phyloP scores from a whole-genome alignment of 92 coral and sea anemone genomes.

The Siderastrea radians region DNA sequence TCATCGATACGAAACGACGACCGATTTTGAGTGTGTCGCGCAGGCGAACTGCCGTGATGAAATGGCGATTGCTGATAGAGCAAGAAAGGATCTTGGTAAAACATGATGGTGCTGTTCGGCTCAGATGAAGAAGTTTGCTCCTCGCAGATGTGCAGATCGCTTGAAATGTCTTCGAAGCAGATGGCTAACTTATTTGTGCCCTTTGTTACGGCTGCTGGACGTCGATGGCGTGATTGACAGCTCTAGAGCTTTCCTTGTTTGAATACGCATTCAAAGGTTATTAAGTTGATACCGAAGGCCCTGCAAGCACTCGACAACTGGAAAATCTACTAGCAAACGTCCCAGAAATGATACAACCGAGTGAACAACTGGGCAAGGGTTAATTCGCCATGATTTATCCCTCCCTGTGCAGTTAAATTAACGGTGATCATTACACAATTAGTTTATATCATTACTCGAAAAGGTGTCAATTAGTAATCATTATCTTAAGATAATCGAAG shows the following conservation, averaged over 20 bases:
- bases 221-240: constrained; percentile 72
- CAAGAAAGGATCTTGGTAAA: constrained; percentile 91
- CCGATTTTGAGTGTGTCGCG: constrained; percentile 44
- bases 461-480: constrained; percentile 97
- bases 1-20: constrained; percentile 61
- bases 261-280: constrained; percentile 72
- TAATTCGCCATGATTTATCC: constrained; percentile 26
- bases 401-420: constrained; percentile 74
- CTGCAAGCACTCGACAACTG: neutral
- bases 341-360: constrained; percentile 29
- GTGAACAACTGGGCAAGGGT: constrained; percentile 6
- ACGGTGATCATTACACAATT: constrained; percentile 93
- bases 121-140: constrained; percentile 13
- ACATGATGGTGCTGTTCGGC: constrained; percentile 62
- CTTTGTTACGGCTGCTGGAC: constrained; percentile 55
- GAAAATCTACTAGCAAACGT: constrained; percentile 22
- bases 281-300: constrained; percentile 53
- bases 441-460: constrained; percentile 90
- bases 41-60: constrained; percentile 59
- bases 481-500: constrained; percentile 96
- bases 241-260: constrained; percentile 72
- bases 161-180: constrained; percentile 56
- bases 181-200: constrained; percentile 49
- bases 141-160: constrained; percentile 52
- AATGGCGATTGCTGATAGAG: constrained; percentile 86